phyloP scores from a whole-genome alignment of 2,888 invertebrate species.

The Galeruca laticollis region DNA sequence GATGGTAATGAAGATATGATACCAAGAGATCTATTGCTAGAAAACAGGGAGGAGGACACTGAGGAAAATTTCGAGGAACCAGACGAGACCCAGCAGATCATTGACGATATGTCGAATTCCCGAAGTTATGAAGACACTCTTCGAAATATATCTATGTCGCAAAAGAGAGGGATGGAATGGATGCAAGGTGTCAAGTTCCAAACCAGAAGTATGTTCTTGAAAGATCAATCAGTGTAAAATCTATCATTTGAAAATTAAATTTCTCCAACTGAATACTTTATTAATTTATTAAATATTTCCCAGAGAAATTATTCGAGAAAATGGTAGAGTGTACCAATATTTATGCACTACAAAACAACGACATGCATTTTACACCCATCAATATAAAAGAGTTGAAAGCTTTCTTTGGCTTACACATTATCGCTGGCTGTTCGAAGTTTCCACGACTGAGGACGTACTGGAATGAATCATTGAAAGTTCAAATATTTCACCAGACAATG shows the following conservation, averaged over 20 bases:
- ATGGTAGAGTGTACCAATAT: conserved; percentile 26
- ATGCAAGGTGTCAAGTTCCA: conserved; percentile 27
- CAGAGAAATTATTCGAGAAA: conserved; percentile 20
- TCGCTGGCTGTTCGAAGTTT: conserved; percentile 17
- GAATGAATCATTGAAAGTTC: conserved; percentile 9
- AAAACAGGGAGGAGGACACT: no score
- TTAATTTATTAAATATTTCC: conserved; percentile 9
- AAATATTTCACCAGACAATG: conserved; percentile 8
- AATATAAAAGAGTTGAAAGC: conserved; percentile 10
- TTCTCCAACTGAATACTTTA: no score
- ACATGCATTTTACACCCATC: no score
- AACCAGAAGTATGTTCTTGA: conserved; percentile 21
- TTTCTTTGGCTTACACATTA: conserved; percentile 13
- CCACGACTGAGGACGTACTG: conserved; percentile 16
- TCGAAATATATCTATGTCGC: no score
- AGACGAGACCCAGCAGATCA: no score
- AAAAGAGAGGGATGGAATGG: conserved; percentile 9
- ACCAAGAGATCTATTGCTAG: no score
- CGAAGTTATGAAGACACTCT: no score
- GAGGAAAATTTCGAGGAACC: no score
- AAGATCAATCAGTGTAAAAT: conserved; percentile 9
- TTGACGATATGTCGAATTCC: no score
- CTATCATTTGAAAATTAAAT: no score
- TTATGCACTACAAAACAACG: conserved; percentile 22
- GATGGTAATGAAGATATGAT: no score